These are phyloP conservation scores for Lasaia peninsularis DNA, from an alignment of 1,140 invertebrate species.

Conservation along the genomic window DNA sequence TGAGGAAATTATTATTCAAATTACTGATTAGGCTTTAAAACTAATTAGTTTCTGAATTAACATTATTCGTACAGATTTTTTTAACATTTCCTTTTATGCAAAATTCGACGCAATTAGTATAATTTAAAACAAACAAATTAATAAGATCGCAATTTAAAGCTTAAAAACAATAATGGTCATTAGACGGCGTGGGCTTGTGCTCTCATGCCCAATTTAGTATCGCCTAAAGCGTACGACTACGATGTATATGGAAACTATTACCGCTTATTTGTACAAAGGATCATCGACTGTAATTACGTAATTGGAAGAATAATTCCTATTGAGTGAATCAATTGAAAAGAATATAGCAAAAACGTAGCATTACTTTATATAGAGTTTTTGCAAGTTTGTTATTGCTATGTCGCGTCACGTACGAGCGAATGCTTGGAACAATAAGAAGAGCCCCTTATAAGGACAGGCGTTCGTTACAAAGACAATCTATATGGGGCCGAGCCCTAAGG, in stretches of 20 bases:
- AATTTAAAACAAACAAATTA: not conserved
- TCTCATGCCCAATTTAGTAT: conserved; percentile 3
- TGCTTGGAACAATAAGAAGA: not conserved
- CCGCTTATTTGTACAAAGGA: not conserved
- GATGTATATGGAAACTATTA: not conserved
- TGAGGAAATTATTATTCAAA: too few relatives aligned
- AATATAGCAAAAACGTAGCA: not conserved
- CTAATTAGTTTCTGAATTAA: too few relatives aligned
- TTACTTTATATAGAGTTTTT: not conserved
- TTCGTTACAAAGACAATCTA: not conserved
- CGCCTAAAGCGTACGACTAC: not conserved
- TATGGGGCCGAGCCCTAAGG: not conserved
- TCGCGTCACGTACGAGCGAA: not conserved
- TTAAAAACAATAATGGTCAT: not conserved
- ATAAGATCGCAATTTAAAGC: not conserved
- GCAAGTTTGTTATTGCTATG: not conserved
- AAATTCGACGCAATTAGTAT: not conserved
- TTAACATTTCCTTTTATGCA: too few relatives aligned
- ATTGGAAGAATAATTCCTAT: not conserved
- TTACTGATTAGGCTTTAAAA: too few relatives aligned
- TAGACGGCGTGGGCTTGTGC: not conserved
- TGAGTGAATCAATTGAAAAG: not conserved
- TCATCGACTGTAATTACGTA: conserved; percentile 6
- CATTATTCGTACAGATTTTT: too few relatives aligned
- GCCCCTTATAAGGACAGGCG: not conserved